Evolutionary conservation across 2,113 vertebrate genomes (phyloP).

Genomic region (Lycaon pictus): DNA sequence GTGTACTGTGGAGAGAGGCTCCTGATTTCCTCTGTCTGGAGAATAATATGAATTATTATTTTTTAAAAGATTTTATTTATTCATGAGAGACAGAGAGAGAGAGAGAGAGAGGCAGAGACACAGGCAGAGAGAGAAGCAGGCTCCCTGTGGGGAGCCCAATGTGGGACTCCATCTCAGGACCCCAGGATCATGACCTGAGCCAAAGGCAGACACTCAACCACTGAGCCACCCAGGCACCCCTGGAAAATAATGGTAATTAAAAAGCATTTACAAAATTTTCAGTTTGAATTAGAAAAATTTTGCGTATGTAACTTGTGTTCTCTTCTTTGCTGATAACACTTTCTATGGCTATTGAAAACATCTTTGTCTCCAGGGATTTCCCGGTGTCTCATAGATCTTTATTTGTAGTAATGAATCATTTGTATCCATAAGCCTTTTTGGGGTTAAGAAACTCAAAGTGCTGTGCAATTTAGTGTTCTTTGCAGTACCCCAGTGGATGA

Average conservation of each 20-base stretch:
- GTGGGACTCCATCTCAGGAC: no score
- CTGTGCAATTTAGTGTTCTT: neutral
- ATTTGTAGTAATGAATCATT: neutral
- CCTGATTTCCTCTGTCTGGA: neutral
- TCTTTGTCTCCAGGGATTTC: constrained; percentile 16
- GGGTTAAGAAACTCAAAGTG: neutral
- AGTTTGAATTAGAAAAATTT: constrained; percentile 1
- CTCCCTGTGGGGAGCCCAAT: no score
- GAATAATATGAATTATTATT: neutral
- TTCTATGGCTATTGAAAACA: neutral
- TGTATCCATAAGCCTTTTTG: neutral
- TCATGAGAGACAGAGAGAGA: no score
- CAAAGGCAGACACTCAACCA: no score
- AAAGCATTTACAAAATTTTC: constrained; percentile 40
- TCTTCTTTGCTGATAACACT: neutral
- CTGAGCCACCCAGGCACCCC: no score
- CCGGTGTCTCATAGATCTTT: neutral
- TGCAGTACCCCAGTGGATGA: neutral
- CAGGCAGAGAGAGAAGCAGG: no score
- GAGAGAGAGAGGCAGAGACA: no score
- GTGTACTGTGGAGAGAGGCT: neutral
- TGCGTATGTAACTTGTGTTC: neutral
- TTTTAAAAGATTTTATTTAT: no score
- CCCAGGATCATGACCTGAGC: no score
- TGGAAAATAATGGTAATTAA: constrained; percentile 14